These are phyloP conservation scores for Trichogramma evanescens DNA, from an alignment of 2,888 invertebrate species.

Conservation along the genomic window DNA sequence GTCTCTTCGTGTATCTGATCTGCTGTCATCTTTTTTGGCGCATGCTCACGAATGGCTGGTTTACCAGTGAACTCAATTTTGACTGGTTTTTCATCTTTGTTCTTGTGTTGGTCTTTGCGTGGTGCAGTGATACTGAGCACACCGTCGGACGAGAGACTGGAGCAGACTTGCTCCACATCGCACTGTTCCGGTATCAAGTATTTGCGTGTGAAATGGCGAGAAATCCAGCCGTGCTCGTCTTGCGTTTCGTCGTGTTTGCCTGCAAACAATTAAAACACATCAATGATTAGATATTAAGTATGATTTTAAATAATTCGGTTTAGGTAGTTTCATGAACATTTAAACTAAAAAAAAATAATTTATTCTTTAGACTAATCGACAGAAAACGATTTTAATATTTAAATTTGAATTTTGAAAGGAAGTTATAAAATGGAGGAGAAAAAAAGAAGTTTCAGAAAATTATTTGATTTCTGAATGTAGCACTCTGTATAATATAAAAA, in stretches of 20 bases:
- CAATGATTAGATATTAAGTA: neutral
- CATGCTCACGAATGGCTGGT: slow-evolving; percentile 30
- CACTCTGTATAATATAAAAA: neutral
- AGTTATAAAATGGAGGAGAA: neutral
- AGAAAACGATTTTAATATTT: neutral
- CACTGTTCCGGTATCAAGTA: slow-evolving; percentile 60
- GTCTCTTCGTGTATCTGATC: slow-evolving; percentile 20
- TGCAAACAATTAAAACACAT: slow-evolving; percentile 14
- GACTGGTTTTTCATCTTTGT: slow-evolving; percentile 29
- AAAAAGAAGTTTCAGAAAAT: neutral
- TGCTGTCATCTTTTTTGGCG: slow-evolving; percentile 1
- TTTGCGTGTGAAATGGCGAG: slow-evolving; percentile 70
- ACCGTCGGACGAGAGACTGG: slow-evolving; percentile 75
- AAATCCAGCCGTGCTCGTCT: slow-evolving; percentile 70
- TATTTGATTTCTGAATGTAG: too few relatives aligned
- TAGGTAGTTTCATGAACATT: neutral
- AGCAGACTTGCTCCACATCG: slow-evolving; percentile 66
- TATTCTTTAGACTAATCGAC: neutral
- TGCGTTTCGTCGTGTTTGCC: slow-evolving; percentile 74
- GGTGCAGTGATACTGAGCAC: slow-evolving; percentile 71
- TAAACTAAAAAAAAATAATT: too few relatives aligned
- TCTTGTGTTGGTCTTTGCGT: slow-evolving; percentile 48
- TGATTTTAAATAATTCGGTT: neutral
- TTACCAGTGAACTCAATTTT: slow-evolving; percentile 38
- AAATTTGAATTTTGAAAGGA: neutral